Percentiles rank a stretch among this genome's conserved stretches.
Evolutionary conservation across 2,888 invertebrate genomes (phyloP).

Genomic region (Pristionchus exspectatus): DNA sequence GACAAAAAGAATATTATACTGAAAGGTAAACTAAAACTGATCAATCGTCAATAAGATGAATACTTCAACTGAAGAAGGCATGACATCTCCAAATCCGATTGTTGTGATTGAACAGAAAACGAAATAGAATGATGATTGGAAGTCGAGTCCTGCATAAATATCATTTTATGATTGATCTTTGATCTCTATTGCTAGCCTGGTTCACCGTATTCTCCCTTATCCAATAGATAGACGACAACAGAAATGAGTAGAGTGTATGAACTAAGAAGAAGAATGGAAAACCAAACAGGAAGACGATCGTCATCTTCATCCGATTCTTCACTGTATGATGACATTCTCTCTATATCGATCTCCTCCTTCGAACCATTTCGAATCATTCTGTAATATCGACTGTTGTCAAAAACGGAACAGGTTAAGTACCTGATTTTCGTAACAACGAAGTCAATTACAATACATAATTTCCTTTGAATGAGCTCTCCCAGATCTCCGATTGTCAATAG

Average conservation of each 20-base stretch:
- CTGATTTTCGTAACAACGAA: neutral
- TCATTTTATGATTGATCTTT: neutral
- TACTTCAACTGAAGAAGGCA: conserved; percentile 71
- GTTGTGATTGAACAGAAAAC: conserved; percentile 70
- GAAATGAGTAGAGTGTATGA: conserved; percentile 16
- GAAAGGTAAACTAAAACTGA: conserved; percentile 30
- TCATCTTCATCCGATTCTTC: conserved; percentile 33
- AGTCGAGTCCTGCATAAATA: conserved; percentile 47
- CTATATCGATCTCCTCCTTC: neutral
- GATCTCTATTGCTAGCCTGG: neutral
- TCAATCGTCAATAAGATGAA: neutral
- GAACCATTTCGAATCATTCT: neutral
- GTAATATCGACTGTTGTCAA: neutral
- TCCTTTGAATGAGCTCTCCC: conserved; percentile 70
- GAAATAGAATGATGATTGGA: conserved; percentile 68
- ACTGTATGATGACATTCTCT: neutral
- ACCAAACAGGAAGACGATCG: conserved; percentile 38
- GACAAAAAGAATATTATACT: conserved; percentile 69
- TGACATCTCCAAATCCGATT: conserved; percentile 71
- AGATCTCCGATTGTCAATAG: conserved; percentile 69
- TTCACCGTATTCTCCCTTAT: conserved; percentile 51
- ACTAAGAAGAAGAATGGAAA: neutral
- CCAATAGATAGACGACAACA: conserved; percentile 9
- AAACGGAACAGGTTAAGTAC: neutral
- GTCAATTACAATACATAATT: conserved; percentile 1